phyloP scores from a whole-genome alignment of 2,113 vertebrate genomes.

The Chaetorhynchus papuensis region DNA sequence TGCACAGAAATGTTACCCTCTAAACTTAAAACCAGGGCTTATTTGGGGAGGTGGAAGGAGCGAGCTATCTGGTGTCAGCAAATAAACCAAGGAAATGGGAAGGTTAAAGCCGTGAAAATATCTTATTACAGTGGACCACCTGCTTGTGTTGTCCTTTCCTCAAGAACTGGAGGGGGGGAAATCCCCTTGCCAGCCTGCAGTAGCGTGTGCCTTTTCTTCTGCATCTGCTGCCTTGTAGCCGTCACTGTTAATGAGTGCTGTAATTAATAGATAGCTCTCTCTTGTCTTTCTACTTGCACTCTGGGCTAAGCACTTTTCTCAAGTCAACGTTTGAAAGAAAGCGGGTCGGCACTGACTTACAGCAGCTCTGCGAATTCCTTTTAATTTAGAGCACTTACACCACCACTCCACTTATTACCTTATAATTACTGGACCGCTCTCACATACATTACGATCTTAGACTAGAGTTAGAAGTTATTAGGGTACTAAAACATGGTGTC shows the following conservation, averaged over 20 bases:
- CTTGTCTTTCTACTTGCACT: slow-evolving; percentile 76
- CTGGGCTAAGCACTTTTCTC: slow-evolving; percentile 76
- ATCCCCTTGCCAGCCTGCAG: slow-evolving; percentile 41
- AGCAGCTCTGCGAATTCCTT: slow-evolving; percentile 75
- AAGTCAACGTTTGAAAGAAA: slow-evolving; percentile 75
- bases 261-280: slow-evolving; percentile 93
- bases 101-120: slow-evolving; percentile 35
- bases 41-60: not conserved
- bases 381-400: slow-evolving; percentile 81
- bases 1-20: not conserved
- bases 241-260: slow-evolving; percentile 85
- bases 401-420: slow-evolving; percentile 77
- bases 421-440: slow-evolving; percentile 75
- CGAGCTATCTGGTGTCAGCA: slow-evolving; percentile 2
- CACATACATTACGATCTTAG: slow-evolving; percentile 74
- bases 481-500: slow-evolving; percentile 69
- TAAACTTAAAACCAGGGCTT: not conserved
- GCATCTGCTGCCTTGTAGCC: slow-evolving; percentile 73
- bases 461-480: slow-evolving; percentile 75
- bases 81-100: slow-evolving; percentile 42
- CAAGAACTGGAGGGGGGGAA: slow-evolving; percentile 26
- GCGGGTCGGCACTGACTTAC: slow-evolving; percentile 74
- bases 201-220: slow-evolving; percentile 27
- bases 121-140: slow-evolving; percentile 24
- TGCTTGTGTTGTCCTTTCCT: slow-evolving; percentile 43